These are phyloP conservation scores for Peromyscus leucopus DNA, from an alignment of 2,113 vertebrate species.

Conservation along the genomic window DNA sequence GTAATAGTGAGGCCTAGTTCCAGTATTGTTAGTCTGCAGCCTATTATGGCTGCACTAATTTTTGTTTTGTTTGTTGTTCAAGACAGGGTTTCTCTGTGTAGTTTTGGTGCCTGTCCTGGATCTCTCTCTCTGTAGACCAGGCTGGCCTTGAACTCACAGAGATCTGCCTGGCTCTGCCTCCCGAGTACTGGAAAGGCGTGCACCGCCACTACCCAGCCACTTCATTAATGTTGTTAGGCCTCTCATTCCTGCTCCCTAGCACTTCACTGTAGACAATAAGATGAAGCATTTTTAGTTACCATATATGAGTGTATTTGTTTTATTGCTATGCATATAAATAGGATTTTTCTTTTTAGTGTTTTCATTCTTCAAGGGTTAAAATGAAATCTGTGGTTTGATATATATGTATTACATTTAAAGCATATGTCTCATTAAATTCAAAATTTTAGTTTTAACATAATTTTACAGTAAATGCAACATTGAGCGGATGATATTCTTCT, in stretches of 20 bases:
- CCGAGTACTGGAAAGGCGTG: too few relatives aligned
- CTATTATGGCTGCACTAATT: too few relatives aligned
- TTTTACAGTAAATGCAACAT: background rate
- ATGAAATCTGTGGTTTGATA: slow-evolving; percentile 40
- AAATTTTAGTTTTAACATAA: slow-evolving; percentile 18
- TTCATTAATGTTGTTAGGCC: too few relatives aligned
- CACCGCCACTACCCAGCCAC: too few relatives aligned
- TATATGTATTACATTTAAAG: slow-evolving; percentile 25
- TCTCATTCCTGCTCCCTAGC: background rate
- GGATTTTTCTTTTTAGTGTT: slow-evolving; percentile 51
- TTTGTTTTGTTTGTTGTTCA: too few relatives aligned
- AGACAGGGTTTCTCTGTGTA: too few relatives aligned
- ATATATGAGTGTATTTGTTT: slow-evolving; percentile 24
- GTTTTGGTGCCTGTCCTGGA: too few relatives aligned
- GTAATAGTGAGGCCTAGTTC: too few relatives aligned
- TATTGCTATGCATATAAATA: background rate
- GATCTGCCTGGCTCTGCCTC: too few relatives aligned
- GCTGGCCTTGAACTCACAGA: too few relatives aligned
- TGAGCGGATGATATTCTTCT: slow-evolving; percentile 33
- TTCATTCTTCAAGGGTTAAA: slow-evolving; percentile 58
- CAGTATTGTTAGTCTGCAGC: too few relatives aligned
- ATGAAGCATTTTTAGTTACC: background rate
- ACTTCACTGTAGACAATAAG: slow-evolving; percentile 8
- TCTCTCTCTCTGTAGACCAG: too few relatives aligned
- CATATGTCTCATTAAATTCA: slow-evolving; percentile 14